These are phyloP conservation scores for Lithobates sylvaticus DNA, from an alignment of 2,797 vertebrate genomes.

Conservation along the genomic window DNA sequence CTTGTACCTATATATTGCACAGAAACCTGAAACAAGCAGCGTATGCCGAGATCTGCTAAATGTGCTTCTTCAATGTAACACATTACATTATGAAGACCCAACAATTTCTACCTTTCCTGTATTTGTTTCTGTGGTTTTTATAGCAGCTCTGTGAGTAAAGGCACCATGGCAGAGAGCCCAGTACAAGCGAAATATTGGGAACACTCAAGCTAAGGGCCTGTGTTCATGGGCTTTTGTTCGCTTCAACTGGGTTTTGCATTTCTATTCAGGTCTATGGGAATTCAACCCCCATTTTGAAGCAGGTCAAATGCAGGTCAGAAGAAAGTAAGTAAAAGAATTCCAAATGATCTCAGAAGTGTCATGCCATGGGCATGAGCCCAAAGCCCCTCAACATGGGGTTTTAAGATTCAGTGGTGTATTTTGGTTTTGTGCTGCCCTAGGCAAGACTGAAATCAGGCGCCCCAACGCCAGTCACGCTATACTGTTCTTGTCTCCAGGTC, in stretches of 20 bases:
- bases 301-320: no score
- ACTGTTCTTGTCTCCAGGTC: no score
- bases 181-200: conserved; percentile 10
- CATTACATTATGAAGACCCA: conserved; percentile 2
- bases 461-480: no score
- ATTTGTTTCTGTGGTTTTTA: conserved; percentile 10
- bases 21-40: conserved; percentile 7
- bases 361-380: no score
- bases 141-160: neutral
- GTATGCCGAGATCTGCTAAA: conserved; percentile 1
- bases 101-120: conserved; percentile 1
- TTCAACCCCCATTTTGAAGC: no score
- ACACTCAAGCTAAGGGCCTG: neutral
- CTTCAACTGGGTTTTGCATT: neutral
- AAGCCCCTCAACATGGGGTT: no score
- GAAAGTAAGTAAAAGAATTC: no score
- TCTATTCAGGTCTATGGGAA: neutral
- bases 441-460: no score
- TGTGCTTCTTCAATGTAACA: conserved; percentile 56
- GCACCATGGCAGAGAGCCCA: conserved; percentile 29
- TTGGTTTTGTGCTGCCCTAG: no score
- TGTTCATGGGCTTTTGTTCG: neutral
- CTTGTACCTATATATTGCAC: conserved; percentile 20
- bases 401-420: no score
- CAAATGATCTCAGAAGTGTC: no score